phyloP scores from a whole-genome alignment of 2,113 vertebrate species.

The Rhinopomastus cyanomelas region DNA sequence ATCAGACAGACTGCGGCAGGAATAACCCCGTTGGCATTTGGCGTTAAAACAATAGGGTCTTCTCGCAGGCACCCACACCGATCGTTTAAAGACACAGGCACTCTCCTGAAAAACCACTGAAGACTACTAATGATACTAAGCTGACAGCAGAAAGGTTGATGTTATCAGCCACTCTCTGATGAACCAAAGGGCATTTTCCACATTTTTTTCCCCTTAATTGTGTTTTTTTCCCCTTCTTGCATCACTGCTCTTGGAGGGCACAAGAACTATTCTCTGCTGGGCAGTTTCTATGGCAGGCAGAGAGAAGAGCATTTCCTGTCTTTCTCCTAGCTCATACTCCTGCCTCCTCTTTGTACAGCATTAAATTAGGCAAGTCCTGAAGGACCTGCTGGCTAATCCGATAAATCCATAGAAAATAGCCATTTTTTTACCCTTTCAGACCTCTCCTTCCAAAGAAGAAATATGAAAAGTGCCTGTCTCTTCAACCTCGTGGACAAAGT shows the following conservation, averaged over 20 bases:
- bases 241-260: neutral
- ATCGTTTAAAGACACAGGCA: neutral
- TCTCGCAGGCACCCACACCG: neutral
- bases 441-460: neutral
- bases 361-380: neutral
- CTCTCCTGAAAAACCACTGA: neutral
- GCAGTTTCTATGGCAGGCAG: neutral
- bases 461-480: neutral
- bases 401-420: neutral
- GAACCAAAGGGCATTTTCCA: neutral
- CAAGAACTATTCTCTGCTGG: neutral
- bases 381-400: neutral
- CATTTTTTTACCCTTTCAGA: neutral
- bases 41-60: conserved; percentile 22
- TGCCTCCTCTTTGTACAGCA: neutral
- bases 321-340: neutral
- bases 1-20: conserved; percentile 47
- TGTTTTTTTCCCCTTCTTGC: neutral
- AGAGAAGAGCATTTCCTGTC: neutral
- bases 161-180: neutral
- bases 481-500: neutral
- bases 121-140: neutral
- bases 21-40: conserved; percentile 62
- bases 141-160: conserved; percentile 23
- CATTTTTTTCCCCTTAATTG: neutral